Percentiles rank a stretch among this genome's conserved stretches.
Evolutionary conservation across 2,797 vertebrate genomes (phyloP).

Genomic region (Hydrocynus forskahlii): DNA sequence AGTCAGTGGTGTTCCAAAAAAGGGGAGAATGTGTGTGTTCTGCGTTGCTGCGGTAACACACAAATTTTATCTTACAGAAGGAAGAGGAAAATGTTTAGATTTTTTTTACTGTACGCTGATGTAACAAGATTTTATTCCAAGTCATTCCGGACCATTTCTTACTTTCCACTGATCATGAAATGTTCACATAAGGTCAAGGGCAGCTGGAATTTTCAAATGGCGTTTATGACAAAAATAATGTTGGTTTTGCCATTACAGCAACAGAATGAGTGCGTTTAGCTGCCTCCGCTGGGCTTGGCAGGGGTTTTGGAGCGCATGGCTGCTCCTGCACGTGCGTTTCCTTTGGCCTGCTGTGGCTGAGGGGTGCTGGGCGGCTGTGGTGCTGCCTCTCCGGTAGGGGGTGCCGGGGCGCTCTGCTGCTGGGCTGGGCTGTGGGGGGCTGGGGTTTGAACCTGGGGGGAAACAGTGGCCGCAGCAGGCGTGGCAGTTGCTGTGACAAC

Average conservation of each 20-base stretch:
- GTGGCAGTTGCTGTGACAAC: constrained; percentile 78
- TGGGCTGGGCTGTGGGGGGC: constrained; percentile 84
- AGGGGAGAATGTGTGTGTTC: not conserved
- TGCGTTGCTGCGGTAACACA: not conserved
- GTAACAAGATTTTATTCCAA: too few species aligned
- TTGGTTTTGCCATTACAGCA: not conserved
- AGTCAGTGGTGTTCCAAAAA: not conserved
- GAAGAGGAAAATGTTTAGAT: not conserved
- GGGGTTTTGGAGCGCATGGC: constrained; percentile 84
- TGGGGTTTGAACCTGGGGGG: constrained; percentile 85
- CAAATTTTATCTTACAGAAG: not conserved
- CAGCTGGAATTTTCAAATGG: not conserved
- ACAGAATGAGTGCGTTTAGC: constrained; percentile 54
- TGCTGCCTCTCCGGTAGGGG: constrained; percentile 68
- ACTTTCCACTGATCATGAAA: too few species aligned
- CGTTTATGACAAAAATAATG: not conserved
- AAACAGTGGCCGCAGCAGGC: constrained; percentile 33
- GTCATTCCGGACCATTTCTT: too few species aligned
- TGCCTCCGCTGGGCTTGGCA: constrained; percentile 82
- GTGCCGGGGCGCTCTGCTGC: constrained; percentile 62
- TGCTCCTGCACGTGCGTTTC: constrained; percentile 78
- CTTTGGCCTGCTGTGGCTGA: constrained; percentile 81
- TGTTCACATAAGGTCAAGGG: not conserved
- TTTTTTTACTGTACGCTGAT: too few species aligned
- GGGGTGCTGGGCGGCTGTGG: constrained; percentile 70